phyloP scores from a whole-genome alignment of 1,140 invertebrate species.

The Drosophila malerkotliana region DNA sequence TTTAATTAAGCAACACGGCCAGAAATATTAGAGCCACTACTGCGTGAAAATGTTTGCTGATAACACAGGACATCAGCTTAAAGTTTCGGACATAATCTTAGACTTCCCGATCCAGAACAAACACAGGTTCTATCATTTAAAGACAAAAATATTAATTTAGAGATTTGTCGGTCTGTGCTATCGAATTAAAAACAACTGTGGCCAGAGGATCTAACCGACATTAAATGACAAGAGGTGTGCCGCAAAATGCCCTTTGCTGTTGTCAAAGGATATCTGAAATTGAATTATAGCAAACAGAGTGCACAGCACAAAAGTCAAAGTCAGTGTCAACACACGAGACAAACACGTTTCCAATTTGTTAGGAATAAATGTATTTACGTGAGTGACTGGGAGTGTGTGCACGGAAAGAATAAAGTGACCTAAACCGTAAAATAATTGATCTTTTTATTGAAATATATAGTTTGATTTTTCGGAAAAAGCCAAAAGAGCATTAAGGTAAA shows the following conservation, averaged over 20 bases:
- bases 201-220: slow-evolving; percentile 20
- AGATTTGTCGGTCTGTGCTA: not conserved
- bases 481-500: too few relatives aligned
- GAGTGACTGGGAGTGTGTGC: slow-evolving; percentile 11
- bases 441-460: not conserved
- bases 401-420: not conserved
- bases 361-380: slow-evolving; percentile 24
- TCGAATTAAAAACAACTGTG: slow-evolving; percentile 49
- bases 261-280: slow-evolving; percentile 47
- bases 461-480: too few relatives aligned
- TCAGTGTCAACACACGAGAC: slow-evolving; percentile 41
- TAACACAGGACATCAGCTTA: too few relatives aligned
- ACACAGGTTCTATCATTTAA: too few relatives aligned
- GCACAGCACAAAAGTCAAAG: slow-evolving; percentile 59
- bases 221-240: slow-evolving; percentile 40
- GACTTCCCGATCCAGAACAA: too few relatives aligned
- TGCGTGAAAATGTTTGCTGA: slow-evolving; percentile 1
- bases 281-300: slow-evolving; percentile 69
- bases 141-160: too few relatives aligned
- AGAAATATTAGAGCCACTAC: not conserved
- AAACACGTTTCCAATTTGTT: slow-evolving; percentile 76
- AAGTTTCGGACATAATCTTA: too few relatives aligned
- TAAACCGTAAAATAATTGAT: not conserved
- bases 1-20: slow-evolving; percentile 38
- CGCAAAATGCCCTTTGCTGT: slow-evolving; percentile 24